Evolutionary conservation across 2,888 invertebrate genomes (phyloP), one percentile per base, ranked within the genome.

Genomic region (Andrena camellia): DNA sequence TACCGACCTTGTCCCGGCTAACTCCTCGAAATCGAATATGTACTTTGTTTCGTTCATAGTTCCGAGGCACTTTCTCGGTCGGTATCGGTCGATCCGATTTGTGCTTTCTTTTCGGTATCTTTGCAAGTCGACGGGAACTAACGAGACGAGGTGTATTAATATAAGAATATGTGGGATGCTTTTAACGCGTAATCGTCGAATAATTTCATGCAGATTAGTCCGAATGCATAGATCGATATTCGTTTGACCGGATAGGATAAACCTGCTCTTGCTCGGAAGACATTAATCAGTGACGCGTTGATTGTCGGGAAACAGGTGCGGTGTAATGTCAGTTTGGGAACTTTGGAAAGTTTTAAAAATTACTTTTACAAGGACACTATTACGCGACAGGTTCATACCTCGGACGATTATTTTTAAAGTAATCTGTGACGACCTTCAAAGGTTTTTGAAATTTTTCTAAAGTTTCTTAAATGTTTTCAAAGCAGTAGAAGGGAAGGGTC

Each of bases 1-100:
- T 76, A 57, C 69, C 84, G 83, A 84, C 83, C 83, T 84, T 84
- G 84, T 76, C 59, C 42, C 64, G 67, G 33, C 69, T 67, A 57
- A 54, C 23, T 74, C 60, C 33, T 66, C 57, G 42, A 66, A 74
- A 78, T 62, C 52, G 54, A 79, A 62, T 71, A 69, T n/a, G n/a
- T 2, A 29, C 66, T 79, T 83, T 79, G 23, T 60, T 57, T 10
- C 10, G 23, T 7, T 54, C n/a, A 29, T 10, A 62, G 3, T 42
- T 73, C 42, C 13, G 54, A 20, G 17, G 20, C 35, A 31, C 13
- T 35, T 64, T 29, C 57, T 57, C 72, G 29, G 6, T 70, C 81
- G 63, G 67, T 72, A 63, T 6, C 4, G 7, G 5, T 31, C 67
- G 42, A 52, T 57, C 20, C 42, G 68, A 59, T 71, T 69, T 52